Evolutionary conservation across 2,888 invertebrate species (phyloP).

Genomic region (Hartigia nigra): DNA sequence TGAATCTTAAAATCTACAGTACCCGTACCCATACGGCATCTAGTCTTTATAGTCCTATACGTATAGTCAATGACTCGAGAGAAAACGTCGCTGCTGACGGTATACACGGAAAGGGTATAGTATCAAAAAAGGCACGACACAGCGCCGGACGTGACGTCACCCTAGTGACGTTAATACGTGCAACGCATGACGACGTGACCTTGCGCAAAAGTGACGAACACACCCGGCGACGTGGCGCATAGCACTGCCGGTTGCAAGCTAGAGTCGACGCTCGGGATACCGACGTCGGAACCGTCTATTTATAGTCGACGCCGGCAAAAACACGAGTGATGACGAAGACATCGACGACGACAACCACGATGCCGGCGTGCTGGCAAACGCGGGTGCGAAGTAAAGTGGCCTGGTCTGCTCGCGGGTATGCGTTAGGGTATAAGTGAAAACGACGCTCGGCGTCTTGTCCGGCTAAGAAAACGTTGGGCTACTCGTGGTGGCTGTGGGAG

Average conservation of each 20-base stretch:
- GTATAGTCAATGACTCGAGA: not conserved
- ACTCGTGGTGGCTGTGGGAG: not conserved
- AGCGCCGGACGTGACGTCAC: not conserved
- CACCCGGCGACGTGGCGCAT: not conserved
- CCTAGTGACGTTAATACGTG: not conserved
- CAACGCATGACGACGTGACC: not conserved
- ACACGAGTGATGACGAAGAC: slow-evolving; percentile 46
- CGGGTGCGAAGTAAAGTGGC: slow-evolving; percentile 38
- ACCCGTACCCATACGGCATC: not conserved
- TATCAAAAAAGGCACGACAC: not conserved
- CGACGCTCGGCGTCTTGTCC: not conserved
- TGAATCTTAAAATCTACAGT: not conserved
- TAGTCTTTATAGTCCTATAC: not conserved
- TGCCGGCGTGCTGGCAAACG: slow-evolving; percentile 18
- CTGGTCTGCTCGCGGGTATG: slow-evolving; percentile 23
- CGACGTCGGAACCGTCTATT: slow-evolving; percentile 42
- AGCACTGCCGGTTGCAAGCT: not conserved
- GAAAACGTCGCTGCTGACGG: not conserved
- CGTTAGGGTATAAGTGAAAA: not conserved
- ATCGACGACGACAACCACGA: slow-evolving; percentile 1
- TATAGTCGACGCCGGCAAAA: slow-evolving; percentile 51
- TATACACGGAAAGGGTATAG: not conserved
- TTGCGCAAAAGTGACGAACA: slow-evolving; percentile 3
- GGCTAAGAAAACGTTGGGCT: not conserved
- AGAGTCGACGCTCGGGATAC: slow-evolving; percentile 15